Conservation (phyloP, 2,888 invertebrate species). For the Aproaerema taeniolella region DNA sequence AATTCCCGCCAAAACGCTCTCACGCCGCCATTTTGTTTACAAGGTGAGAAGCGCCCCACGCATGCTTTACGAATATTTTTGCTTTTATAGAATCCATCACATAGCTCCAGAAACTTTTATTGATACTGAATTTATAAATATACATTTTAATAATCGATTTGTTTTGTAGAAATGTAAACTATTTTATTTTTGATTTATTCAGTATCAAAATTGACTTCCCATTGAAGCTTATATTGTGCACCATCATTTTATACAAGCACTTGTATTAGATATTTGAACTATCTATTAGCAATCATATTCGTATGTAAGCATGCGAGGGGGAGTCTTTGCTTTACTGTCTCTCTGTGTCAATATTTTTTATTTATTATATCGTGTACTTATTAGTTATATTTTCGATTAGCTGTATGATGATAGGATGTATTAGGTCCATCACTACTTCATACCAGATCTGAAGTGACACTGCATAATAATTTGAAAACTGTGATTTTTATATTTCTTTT, state of each 20-base stretch:
- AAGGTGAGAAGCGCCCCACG: conserved; percentile 73
- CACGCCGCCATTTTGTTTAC: conserved; percentile 74
- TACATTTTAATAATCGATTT: too few relatives aligned
- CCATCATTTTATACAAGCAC: too few relatives aligned
- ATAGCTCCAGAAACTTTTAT: too few relatives aligned
- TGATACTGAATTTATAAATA: too few relatives aligned
- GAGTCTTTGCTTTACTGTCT: conserved; percentile 68
- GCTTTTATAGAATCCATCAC: too few relatives aligned
- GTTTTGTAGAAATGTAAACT: too few relatives aligned
- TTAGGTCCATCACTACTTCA: conserved; percentile 58
- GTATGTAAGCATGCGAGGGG: conserved; percentile 51
- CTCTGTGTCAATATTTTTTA: conserved; percentile 66
- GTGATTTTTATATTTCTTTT: conserved; percentile 74
- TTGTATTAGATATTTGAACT: conserved; percentile 4
- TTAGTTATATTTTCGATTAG: conserved; percentile 62
- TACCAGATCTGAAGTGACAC: conserved; percentile 70
- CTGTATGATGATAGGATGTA: conserved; percentile 51
- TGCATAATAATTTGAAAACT: conserved; percentile 76
- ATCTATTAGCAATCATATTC: conserved; percentile 46
- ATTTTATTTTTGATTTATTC: too few relatives aligned
- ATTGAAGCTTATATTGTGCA: too few relatives aligned
- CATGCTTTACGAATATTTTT: conserved; percentile 53
- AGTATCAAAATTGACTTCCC: too few relatives aligned
- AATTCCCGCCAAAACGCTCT: conserved; percentile 68
- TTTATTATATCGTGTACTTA: conserved; percentile 69